These are phyloP conservation scores for Drosophila kuntzei DNA, from an alignment of 2,888 invertebrate species.

Conservation along the genomic window DNA sequence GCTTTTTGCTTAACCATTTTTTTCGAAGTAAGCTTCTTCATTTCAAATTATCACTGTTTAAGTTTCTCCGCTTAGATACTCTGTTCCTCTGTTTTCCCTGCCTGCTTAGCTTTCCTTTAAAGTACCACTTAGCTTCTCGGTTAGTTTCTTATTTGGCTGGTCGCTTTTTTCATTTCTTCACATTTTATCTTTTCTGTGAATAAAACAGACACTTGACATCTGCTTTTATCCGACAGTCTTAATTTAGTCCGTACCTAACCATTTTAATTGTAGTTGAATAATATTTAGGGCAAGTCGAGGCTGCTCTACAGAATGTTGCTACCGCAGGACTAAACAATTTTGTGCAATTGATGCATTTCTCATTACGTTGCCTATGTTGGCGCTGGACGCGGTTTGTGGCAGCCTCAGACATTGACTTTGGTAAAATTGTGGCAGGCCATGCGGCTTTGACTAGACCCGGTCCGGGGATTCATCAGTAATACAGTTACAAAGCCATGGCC, in stretches of 20 bases:
- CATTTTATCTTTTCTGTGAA: background rate
- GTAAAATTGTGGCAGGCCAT: slow-evolving; percentile 62
- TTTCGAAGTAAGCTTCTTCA: background rate
- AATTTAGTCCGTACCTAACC: slow-evolving; percentile 17
- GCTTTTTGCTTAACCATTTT: too few species aligned
- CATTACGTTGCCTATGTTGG: slow-evolving; percentile 55
- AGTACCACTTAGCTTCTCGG: background rate
- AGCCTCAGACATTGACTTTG: slow-evolving; percentile 79
- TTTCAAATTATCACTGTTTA: background rate
- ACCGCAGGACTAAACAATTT: slow-evolving; percentile 45
- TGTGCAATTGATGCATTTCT: slow-evolving; percentile 66
- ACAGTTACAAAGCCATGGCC: slow-evolving; percentile 56
- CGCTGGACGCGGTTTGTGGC: slow-evolving; percentile 49
- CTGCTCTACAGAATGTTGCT: slow-evolving; percentile 19
- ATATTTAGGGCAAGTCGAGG: slow-evolving; percentile 30
- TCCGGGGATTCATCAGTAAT: slow-evolving; percentile 63
- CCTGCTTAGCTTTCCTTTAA: background rate
- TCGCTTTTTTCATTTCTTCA: background rate
- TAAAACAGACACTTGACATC: background rate
- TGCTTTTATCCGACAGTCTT: background rate
- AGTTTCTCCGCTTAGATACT: background rate
- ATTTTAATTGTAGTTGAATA: slow-evolving; percentile 25
- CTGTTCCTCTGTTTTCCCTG: background rate
- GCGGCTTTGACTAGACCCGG: slow-evolving; percentile 13
- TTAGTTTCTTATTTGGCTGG: background rate